Conservation (phyloP, 2,888 invertebrate genomes). For the Julus scanicus region DNA sequence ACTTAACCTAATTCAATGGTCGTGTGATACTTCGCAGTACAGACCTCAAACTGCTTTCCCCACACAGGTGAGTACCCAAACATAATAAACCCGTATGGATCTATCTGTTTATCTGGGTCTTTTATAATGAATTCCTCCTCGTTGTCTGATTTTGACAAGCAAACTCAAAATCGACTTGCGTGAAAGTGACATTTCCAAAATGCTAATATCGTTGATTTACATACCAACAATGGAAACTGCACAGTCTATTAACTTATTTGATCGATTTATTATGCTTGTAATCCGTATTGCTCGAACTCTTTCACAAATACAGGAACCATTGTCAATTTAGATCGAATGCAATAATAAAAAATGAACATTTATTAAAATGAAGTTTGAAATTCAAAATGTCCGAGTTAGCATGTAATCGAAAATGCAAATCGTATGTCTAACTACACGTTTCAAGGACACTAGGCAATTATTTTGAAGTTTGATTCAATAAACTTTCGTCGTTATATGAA, state of each 20-base stretch:
- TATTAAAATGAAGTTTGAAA: neutral
- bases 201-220: neutral
- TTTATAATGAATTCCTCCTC: conserved; percentile 23
- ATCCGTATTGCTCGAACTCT: neutral
- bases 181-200: conserved; percentile 25
- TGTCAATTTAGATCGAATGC: neutral
- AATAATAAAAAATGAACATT: neutral
- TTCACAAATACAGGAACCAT: neutral
- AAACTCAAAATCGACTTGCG: neutral
- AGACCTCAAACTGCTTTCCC: conserved; percentile 27
- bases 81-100: neutral
- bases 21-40: conserved; percentile 6
- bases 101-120: neutral
- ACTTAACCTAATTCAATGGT: conserved; percentile 12
- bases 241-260: neutral
- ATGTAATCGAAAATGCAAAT: no score
- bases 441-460: no score
- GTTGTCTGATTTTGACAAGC: conserved; percentile 19
- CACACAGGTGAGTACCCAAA: conserved; percentile 36
- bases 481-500: no score
- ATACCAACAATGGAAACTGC: neutral
- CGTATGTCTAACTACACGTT: no score
- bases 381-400: no score
- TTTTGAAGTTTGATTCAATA: no score
- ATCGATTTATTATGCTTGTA: neutral